A percentile compares a stretch with the other conserved stretches of the same genome.
phyloP scores from a whole-genome alignment of 2,888 invertebrate species.

The Pyrrhosoma nymphula region DNA sequence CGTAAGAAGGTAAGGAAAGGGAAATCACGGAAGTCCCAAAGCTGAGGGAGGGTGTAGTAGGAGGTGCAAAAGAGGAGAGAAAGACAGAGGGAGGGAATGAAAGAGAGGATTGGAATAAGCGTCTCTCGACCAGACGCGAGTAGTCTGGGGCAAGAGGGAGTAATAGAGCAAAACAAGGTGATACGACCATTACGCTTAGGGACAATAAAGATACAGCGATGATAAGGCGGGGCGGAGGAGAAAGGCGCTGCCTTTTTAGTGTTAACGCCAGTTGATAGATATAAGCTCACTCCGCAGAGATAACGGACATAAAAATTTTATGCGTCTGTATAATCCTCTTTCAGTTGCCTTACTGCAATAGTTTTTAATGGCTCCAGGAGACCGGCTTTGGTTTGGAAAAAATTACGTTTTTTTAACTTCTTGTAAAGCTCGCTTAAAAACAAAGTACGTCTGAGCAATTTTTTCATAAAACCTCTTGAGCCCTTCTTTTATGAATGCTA shows the following conservation, averaged over 20 bases:
- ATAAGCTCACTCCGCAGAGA: conserved; percentile 50
- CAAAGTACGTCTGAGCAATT: not conserved
- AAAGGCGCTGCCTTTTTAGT: conserved; percentile 64
- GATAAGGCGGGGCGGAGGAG: conserved; percentile 37
- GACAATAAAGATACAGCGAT: conserved; percentile 60
- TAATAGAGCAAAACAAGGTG: conserved; percentile 64
- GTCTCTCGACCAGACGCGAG: conserved; percentile 8
- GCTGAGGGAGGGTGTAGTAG: not conserved
- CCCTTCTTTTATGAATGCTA: conserved; percentile 4
- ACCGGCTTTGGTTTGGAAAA: conserved; percentile 35
- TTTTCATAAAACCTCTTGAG: not conserved
- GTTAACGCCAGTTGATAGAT: conserved; percentile 65
- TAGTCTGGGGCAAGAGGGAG: conserved; percentile 15
- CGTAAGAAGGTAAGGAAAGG: not conserved
- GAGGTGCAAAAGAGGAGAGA: not conserved
- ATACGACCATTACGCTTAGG: conserved; percentile 58
- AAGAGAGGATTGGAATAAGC: not conserved
- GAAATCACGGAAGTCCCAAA: not conserved
- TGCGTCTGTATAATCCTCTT: conserved; percentile 63
- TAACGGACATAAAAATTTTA: conserved; percentile 51
- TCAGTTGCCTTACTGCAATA: conserved; percentile 60
- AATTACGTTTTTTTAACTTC: conserved; percentile 36
- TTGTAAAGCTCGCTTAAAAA: conserved; percentile 27
- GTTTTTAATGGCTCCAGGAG: conserved; percentile 53
- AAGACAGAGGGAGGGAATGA: not conserved